Percentiles rank a stretch among this genome's conserved stretches.
These are phyloP conservation scores for Morpho achilles DNA, from an alignment of 2,888 invertebrate species.

Conservation along the genomic window DNA sequence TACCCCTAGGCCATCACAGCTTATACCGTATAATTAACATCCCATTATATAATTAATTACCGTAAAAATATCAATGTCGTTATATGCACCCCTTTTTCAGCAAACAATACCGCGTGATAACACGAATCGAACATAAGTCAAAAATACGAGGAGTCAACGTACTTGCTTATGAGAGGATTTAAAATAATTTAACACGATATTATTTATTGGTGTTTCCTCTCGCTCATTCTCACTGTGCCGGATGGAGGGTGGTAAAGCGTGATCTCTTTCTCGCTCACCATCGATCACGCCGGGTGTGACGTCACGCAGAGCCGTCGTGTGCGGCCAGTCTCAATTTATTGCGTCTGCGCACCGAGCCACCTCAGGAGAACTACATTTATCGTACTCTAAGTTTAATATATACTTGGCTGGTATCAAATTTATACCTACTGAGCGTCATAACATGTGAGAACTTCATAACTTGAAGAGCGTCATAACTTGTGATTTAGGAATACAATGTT, in stretches of 20 bases:
- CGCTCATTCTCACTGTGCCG: conserved; percentile 42
- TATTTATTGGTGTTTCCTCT: conserved; percentile 62
- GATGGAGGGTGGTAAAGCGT: conserved; percentile 39
- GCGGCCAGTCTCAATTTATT: conserved; percentile 75
- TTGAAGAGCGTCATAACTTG: too few species aligned
- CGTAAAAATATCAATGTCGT: not conserved
- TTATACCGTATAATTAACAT: too few species aligned
- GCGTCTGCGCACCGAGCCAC: conserved; percentile 68
- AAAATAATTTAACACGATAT: conserved; percentile 71
- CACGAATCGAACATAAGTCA: conserved; percentile 56
- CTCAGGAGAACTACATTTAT: conserved; percentile 42
- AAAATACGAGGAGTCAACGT: conserved; percentile 74
- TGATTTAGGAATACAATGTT: too few species aligned
- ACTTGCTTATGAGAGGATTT: conserved; percentile 69
- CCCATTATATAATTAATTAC: too few species aligned
- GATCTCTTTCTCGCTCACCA: conserved; percentile 60
- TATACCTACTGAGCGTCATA: not conserved
- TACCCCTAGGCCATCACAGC: too few species aligned
- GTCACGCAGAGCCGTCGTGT: conserved; percentile 78
- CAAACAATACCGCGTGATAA: conserved; percentile 48
- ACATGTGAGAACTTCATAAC: too few species aligned
- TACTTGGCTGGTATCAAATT: conserved; percentile 14
- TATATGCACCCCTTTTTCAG: conserved; percentile 34
- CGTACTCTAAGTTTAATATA: conserved; percentile 18
- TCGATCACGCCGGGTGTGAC: conserved; percentile 77